phyloP scores from a whole-genome alignment of 2,113 vertebrate genomes.

The Hippocampus zosterae region DNA sequence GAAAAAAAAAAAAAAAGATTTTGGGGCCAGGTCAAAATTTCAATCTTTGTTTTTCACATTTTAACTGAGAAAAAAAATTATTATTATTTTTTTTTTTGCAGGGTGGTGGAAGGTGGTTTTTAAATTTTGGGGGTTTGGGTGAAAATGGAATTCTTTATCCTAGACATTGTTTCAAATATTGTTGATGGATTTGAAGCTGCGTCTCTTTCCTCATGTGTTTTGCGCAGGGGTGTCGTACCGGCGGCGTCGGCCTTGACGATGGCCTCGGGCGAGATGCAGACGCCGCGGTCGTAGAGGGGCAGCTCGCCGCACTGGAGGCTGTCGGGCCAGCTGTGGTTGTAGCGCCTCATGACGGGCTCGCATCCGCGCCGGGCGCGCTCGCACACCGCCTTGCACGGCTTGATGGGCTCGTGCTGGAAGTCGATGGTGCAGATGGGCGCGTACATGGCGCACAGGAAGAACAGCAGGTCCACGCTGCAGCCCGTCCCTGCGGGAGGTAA shows the following conservation, averaged over 20 bases:
- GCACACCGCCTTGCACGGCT: constrained; percentile 94
- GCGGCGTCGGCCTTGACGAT: constrained; percentile 88
- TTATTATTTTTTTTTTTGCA: too few relatives aligned
- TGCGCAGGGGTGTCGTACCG: constrained; percentile 65
- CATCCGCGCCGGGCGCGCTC: constrained; percentile 89
- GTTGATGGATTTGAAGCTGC: too few relatives aligned
- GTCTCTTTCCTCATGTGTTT: not conserved
- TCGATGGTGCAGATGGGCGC: constrained; percentile 98
- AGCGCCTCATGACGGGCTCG: constrained; percentile 88
- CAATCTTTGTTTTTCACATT: too few relatives aligned
- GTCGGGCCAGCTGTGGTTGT: constrained; percentile 94
- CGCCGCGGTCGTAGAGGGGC: constrained; percentile 91
- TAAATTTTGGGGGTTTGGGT: too few relatives aligned
- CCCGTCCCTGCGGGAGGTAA: constrained; percentile 66
- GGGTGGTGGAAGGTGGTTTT: too few relatives aligned
- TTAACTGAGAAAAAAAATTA: too few relatives aligned
- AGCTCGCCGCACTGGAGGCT: constrained; percentile 91
- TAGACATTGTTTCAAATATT: too few relatives aligned
- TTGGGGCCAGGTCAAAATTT: too few relatives aligned
- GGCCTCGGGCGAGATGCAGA: constrained; percentile 96
- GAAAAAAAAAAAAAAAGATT: too few relatives aligned
- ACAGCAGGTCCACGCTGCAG: constrained; percentile 90
- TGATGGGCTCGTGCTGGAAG: constrained; percentile 97
- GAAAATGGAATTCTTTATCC: too few relatives aligned
- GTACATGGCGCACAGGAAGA: constrained; percentile 98